phyloP scores from a whole-genome alignment of 2,113 vertebrate species.

The Dipodomys merriami region DNA sequence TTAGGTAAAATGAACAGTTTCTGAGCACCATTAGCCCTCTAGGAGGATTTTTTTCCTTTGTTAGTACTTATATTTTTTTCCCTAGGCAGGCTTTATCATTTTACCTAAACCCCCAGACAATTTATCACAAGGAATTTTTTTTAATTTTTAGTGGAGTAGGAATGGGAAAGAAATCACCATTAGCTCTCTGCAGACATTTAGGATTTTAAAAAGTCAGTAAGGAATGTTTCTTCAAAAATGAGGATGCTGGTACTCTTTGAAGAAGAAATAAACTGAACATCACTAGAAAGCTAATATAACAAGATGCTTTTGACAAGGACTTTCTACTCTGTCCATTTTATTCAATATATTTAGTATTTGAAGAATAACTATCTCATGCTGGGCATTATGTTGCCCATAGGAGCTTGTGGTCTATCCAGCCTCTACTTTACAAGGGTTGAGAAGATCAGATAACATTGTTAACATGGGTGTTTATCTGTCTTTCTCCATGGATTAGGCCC shows the following conservation, averaged over 20 bases:
- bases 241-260: neutral
- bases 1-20: neutral
- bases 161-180: neutral
- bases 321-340: neutral
- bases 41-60: too few relatives aligned
- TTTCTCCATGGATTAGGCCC: too few relatives aligned
- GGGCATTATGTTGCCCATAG: neutral
- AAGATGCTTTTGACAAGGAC: neutral
- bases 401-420: neutral
- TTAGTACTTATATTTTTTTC: too few relatives aligned
- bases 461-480: too few relatives aligned
- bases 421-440: too few relatives aligned
- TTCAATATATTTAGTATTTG: neutral
- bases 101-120: too few relatives aligned
- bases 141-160: too few relatives aligned
- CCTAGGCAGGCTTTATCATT: too few relatives aligned
- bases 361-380: neutral
- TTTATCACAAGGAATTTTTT: too few relatives aligned
- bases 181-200: neutral
- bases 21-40: neutral
- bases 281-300: neutral
- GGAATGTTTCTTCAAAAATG: neutral
- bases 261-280: neutral
- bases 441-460: too few relatives aligned
- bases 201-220: neutral